phyloP scores from a whole-genome alignment of 2,113 vertebrate species.

The Rutilus rutilus region DNA sequence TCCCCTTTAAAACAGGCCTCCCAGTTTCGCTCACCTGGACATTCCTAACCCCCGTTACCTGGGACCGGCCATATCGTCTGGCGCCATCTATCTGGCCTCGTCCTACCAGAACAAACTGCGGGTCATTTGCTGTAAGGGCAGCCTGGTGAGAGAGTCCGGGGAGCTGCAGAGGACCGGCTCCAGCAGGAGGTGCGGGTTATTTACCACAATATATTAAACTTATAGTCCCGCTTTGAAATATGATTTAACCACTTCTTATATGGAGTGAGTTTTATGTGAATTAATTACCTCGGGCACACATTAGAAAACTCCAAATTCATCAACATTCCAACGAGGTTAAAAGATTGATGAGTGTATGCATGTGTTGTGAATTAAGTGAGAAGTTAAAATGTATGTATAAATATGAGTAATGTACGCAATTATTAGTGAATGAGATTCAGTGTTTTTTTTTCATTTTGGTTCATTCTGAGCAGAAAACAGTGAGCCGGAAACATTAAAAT shows the following conservation, averaged over 20 bases:
- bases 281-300: too few relatives aligned
- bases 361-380: neutral
- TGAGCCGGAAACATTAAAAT: neutral
- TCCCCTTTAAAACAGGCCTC: slow-evolving; percentile 81
- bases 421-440: too few relatives aligned
- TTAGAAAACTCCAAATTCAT: too few relatives aligned
- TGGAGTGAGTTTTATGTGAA: too few relatives aligned
- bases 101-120: slow-evolving; percentile 97
- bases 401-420: too few relatives aligned
- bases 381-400: too few relatives aligned
- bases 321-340: too few relatives aligned
- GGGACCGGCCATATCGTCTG: slow-evolving; percentile 94
- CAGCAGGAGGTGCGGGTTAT: slow-evolving; percentile 67
- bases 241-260: neutral
- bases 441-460: neutral
- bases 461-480: neutral
- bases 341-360: too few relatives aligned
- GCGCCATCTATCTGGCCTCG: slow-evolving; percentile 96
- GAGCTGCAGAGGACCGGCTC: slow-evolving; percentile 86
- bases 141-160: slow-evolving; percentile 89
- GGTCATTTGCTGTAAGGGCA: slow-evolving; percentile 98
- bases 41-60: slow-evolving; percentile 95
- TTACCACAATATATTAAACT: neutral
- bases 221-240: neutral
- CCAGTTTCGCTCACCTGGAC: slow-evolving; percentile 90